Base-by-base conservation (phyloP, 1,140 invertebrate genomes). In the honey bee (Apis mellifera) region DNA sequence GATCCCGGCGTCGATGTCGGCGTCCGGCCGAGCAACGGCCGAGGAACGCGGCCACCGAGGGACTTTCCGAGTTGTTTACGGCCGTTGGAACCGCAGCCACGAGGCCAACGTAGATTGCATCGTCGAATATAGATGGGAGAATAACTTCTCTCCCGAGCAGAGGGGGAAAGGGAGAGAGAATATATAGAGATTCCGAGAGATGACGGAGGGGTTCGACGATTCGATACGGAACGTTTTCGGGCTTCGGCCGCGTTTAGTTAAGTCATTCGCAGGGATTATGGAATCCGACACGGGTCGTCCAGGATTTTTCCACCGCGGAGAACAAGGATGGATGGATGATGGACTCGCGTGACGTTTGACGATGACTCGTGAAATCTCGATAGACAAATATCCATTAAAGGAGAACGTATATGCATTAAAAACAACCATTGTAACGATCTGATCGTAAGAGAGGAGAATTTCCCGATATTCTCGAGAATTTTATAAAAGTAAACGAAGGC, bases 211-310 rank as follows among this genome's bases (percentile, higher is more conserved):
- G 72, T 73, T 32, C 32, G 84, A 89, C 73, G 85, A 91, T 91
- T 92, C 86, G 90, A 84, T 76, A 89, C 76, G 91, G 90, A 68
- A 70, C 88, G 87, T 91, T 91, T 85, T 88, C 88, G 88, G 85
- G 87, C 86, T 84, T 82, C 86, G 85, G 84, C 66, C 84, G 84
- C 89, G 88, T 91, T 92, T 91, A 91, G 90, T 91, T 91, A 91
- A 91, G 90, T 91, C 90, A 90, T 91, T 91, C 86, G 84, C 86
- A 77, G 77, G 86, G 89, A 91, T 91, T 91, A 91, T 83, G 84
- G 84, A 86, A 91, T 92, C 85, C 78, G 90, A 78, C 68, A 89
- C 87, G 90, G 89, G 13, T 88, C 85, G 78, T 86, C 79, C 69
- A 66, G 64, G 70, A 50, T 59, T 52, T 77, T 78, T 70, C 48